Percentiles rank a stretch among this genome's conserved stretches.
These are phyloP conservation scores for Eulemur rufifrons DNA, from an alignment of 2,113 vertebrate species.

Conservation along the genomic window DNA sequence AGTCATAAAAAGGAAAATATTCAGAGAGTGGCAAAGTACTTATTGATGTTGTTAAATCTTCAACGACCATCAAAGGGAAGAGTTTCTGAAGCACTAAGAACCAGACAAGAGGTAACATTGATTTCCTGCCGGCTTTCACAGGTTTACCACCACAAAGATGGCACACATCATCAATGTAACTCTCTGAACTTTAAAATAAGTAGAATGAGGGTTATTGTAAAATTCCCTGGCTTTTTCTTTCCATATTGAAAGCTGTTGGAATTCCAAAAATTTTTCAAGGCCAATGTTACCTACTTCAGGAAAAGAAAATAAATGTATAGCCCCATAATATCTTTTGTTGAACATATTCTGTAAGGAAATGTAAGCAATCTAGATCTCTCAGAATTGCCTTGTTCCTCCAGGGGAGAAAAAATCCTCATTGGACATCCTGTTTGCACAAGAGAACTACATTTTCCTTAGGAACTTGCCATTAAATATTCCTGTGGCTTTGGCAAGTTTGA, in stretches of 20 bases:
- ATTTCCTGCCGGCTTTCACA: not conserved
- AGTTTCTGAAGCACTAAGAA: not conserved
- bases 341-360: not conserved
- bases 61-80: not conserved
- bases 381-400: not conserved
- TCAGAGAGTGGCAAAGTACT: constrained; percentile 32
- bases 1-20: constrained; percentile 29
- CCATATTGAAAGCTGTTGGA: not conserved
- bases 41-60: constrained; percentile 56
- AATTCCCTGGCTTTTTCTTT: not conserved
- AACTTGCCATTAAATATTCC: not conserved
- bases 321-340: not conserved
- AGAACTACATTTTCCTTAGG: constrained; percentile 3
- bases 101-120: not conserved
- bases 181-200: constrained; percentile 28
- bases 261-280: not conserved
- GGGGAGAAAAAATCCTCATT: not conserved
- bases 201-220: not conserved
- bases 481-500: not conserved
- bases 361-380: not conserved
- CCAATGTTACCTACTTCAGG: not conserved
- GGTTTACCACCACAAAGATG: not conserved
- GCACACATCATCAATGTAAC: not conserved
- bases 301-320: not conserved
- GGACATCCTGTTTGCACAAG: not conserved